phyloP scores from a whole-genome alignment of 2,888 invertebrate genomes.

The Lepidochrysops patricia region DNA sequence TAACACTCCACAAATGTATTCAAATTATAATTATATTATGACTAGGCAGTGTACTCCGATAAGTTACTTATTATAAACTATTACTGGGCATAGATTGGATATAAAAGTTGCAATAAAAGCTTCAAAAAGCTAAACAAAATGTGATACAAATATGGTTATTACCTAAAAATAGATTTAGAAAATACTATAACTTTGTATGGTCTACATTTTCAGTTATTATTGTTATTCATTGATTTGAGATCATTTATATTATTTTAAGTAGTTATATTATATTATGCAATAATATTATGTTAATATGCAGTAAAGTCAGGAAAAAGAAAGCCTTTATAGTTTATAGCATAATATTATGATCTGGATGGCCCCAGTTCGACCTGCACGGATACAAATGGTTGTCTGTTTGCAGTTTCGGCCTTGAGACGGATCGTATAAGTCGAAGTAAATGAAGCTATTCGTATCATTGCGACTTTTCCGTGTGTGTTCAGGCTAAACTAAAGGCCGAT shows the following conservation, averaged over 20 bases:
- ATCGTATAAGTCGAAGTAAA: too few relatives aligned
- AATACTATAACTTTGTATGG: not conserved
- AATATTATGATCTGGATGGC: too few relatives aligned
- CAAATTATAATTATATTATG: slow-evolving; percentile 2
- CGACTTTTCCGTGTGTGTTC: too few relatives aligned
- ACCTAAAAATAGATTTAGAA: not conserved
- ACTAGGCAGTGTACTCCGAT: slow-evolving; percentile 2
- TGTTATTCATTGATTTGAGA: not conserved
- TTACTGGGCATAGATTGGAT: not conserved
- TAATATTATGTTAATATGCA: not conserved
- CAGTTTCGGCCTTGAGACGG: too few relatives aligned
- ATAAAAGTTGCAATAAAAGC: not conserved
- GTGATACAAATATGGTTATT: not conserved
- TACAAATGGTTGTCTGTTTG: too few relatives aligned
- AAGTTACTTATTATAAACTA: not conserved
- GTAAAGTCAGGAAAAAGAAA: too few relatives aligned
- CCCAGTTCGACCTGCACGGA: too few relatives aligned
- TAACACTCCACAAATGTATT: not conserved
- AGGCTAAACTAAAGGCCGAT: too few relatives aligned
- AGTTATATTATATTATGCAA: too few relatives aligned
- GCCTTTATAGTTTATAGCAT: too few relatives aligned
- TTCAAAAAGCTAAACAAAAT: not conserved
- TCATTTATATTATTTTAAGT: too few relatives aligned
- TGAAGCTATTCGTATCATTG: too few relatives aligned
- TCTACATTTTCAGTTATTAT: not conserved